Evolutionary conservation across 2,113 vertebrate species (phyloP).

Genomic region (Uria lomvia): DNA sequence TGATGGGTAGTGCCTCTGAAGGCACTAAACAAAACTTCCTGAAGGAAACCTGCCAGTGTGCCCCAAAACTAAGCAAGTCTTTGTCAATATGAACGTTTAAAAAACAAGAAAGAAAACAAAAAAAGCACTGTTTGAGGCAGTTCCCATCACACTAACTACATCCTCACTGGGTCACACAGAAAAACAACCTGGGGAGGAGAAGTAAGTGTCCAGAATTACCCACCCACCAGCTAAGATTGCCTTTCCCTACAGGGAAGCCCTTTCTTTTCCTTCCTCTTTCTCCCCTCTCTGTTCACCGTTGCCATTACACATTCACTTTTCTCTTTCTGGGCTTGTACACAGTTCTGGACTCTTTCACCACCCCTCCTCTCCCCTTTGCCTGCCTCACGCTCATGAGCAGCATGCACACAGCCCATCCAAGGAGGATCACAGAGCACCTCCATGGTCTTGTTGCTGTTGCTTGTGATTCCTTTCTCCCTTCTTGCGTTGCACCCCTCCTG

Average conservation of each 20-base stretch:
- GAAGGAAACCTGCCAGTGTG: not conserved
- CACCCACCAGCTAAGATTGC: not conserved
- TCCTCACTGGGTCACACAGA: not conserved
- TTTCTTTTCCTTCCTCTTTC: not conserved
- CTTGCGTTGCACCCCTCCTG: not conserved
- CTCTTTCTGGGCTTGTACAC: not conserved
- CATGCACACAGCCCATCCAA: fast-evolving
- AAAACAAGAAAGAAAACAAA: too few relatives aligned
- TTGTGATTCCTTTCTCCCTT: not conserved
- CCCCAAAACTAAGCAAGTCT: not conserved
- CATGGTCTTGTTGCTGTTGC: not conserved
- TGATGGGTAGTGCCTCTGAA: not conserved
- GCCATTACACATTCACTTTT: not conserved
- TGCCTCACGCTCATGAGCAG: not conserved
- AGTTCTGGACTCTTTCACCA: not conserved
- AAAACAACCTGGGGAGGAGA: not conserved
- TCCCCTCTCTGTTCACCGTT: not conserved
- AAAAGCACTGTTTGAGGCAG: not conserved
- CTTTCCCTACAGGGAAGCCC: not conserved
- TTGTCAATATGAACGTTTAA: not conserved
- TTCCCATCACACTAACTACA: not conserved
- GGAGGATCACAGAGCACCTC: not conserved
- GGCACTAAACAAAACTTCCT: not conserved
- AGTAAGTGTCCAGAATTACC: not conserved
- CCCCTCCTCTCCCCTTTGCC: not conserved